Evolutionary conservation across 2,888 invertebrate species (phyloP).

Genomic region (Galeopsomyia nigrocyanea): DNA sequence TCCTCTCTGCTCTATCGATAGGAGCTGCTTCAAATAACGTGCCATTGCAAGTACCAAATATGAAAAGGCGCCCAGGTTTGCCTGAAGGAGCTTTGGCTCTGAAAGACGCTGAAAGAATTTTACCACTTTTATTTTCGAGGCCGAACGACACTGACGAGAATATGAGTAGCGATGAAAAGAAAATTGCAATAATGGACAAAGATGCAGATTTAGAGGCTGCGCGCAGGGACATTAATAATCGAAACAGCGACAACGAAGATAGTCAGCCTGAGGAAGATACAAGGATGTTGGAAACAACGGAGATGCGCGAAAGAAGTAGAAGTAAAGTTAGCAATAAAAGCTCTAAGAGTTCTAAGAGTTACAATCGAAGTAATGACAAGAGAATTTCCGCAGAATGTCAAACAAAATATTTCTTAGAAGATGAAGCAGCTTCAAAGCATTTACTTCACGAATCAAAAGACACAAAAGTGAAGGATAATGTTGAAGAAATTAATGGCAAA

Average conservation of each 20-base stretch:
- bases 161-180: slow-evolving; percentile 61
- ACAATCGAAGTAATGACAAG: slow-evolving; percentile 50
- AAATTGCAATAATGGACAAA: slow-evolving; percentile 47
- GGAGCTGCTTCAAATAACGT: slow-evolving; percentile 70
- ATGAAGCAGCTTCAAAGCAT: slow-evolving; percentile 61
- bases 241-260: slow-evolving; percentile 61
- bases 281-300: slow-evolving; percentile 57
- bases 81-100: slow-evolving; percentile 66
- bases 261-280: slow-evolving; percentile 63
- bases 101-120: slow-evolving; percentile 58
- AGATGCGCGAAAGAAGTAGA: slow-evolving; percentile 55
- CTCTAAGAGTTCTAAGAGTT: slow-evolving; percentile 37
- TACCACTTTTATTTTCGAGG: slow-evolving; percentile 72
- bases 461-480: slow-evolving; percentile 55
- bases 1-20: slow-evolving; percentile 75
- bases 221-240: slow-evolving; percentile 57
- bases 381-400: slow-evolving; percentile 55
- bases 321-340: slow-evolving; percentile 61
- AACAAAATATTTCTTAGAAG: slow-evolving; percentile 61
- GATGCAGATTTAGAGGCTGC: slow-evolving; percentile 56
- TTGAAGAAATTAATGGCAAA: slow-evolving; percentile 55
- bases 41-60: slow-evolving; percentile 72
- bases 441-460: slow-evolving; percentile 59
- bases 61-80: slow-evolving; percentile 71
- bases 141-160: slow-evolving; percentile 65